A percentile compares a stretch with the other conserved stretches of the same genome.
Evolutionary conservation across 2,113 vertebrate species (phyloP).

Genomic region (Mixornis gularis): DNA sequence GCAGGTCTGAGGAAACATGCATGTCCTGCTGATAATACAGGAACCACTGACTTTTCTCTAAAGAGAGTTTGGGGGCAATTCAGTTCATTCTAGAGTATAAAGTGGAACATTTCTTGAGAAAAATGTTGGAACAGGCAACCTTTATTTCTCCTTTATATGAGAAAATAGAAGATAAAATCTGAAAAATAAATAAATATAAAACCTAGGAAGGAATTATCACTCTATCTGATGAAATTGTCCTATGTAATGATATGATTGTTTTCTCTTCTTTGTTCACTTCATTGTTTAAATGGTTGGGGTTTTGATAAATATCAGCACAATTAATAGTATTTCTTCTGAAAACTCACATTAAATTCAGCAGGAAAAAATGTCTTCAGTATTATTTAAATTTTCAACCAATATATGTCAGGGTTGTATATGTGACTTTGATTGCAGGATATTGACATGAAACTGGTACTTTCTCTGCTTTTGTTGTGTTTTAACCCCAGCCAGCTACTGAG

Average conservation of each 20-base stretch:
- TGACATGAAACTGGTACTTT: not conserved
- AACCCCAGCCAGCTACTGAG: not conserved
- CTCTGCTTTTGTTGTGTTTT: not conserved
- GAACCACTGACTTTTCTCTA: not conserved
- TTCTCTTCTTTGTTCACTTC: not conserved
- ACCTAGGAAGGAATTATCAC: not conserved
- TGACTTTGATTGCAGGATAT: not conserved
- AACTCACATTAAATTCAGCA: not conserved
- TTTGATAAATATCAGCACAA: not conserved
- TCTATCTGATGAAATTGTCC: slow-evolving; percentile 20
- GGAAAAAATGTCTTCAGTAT: not conserved
- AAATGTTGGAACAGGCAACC: not conserved
- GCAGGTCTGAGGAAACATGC: not conserved
- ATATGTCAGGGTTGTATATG: not conserved
- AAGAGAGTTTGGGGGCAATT: not conserved
- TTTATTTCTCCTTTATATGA: not conserved
- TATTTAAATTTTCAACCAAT: not conserved
- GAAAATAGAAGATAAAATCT: not conserved
- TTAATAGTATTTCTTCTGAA: not conserved
- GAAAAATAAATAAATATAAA: not conserved
- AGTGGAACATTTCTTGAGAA: not conserved
- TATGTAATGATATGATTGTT: not conserved
- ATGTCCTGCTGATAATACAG: not conserved
- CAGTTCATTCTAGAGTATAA: not conserved
- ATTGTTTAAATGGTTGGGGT: rapidly evolving